Evolutionary conservation across 2,113 vertebrate genomes (phyloP).

Genomic region (Prionailurus bengalensis): DNA sequence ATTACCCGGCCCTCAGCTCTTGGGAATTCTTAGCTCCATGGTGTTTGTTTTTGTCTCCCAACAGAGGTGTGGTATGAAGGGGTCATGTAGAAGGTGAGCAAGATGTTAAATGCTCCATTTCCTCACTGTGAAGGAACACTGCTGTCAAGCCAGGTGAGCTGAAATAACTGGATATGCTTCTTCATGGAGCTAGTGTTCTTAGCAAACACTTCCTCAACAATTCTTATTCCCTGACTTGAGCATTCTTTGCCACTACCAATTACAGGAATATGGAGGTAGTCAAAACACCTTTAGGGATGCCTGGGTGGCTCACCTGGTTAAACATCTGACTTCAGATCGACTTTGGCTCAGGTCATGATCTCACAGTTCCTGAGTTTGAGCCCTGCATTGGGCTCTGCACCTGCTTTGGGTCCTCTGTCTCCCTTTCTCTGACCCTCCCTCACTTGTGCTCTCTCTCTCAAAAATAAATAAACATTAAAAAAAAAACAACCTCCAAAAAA

Average conservation of each 20-base stretch:
- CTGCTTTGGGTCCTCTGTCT: no score
- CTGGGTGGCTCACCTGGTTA: no score
- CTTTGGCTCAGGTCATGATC: no score
- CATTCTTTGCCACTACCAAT: not conserved
- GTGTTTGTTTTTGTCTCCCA: conserved; percentile 89
- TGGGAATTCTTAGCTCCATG: conserved; percentile 88
- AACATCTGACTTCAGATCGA: no score
- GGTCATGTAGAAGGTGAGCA: conserved; percentile 87
- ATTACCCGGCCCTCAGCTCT: conserved; percentile 87
- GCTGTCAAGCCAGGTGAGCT: conserved; percentile 81
- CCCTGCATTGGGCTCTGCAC: no score
- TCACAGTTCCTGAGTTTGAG: no score
- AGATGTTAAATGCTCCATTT: conserved; percentile 77
- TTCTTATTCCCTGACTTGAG: not conserved
- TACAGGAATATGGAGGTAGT: not conserved
- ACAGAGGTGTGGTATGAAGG: conserved; percentile 86
- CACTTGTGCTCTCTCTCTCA: no score
- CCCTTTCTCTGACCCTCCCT: no score
- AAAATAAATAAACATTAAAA: no score
- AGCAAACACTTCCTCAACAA: conserved; percentile 46
- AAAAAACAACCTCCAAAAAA: not conserved
- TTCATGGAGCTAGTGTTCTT: conserved; percentile 49
- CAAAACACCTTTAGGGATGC: not conserved
- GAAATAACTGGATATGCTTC: conserved; percentile 78
- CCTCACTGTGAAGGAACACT: conserved; percentile 80